A percentile compares a stretch with the other conserved stretches of the same genome.
phyloP scores from a whole-genome alignment of 2,113 vertebrate genomes.

The Caranx melampygus region DNA sequence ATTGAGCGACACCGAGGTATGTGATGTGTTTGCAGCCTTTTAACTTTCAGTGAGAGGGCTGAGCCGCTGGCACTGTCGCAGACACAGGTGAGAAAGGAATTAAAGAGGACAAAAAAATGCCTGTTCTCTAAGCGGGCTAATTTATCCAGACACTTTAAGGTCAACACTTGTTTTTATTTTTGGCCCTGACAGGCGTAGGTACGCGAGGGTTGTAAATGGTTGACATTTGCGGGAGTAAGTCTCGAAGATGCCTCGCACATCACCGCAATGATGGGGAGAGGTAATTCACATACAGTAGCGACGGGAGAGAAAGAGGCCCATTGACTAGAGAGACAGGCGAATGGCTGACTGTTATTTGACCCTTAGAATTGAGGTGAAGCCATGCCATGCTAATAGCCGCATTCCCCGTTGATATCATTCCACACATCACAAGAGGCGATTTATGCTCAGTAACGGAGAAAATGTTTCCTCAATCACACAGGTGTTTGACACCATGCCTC shows the following conservation, averaged over 20 bases:
- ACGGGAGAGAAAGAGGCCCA: conserved; percentile 33
- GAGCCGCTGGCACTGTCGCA: conserved; percentile 12
- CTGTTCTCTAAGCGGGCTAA: conserved; percentile 71
- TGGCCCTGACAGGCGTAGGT: conserved; percentile 61
- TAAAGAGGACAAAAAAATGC: conserved; percentile 61
- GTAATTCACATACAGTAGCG: conserved; percentile 62
- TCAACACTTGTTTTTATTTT: conserved; percentile 64
- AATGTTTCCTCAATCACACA: conserved; percentile 58
- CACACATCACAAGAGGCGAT: conserved; percentile 34
- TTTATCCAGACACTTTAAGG: conserved; percentile 74
- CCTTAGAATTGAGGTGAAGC: conserved; percentile 64
- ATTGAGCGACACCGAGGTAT: conserved; percentile 42
- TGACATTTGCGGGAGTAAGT: conserved; percentile 80
- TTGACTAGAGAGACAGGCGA: conserved; percentile 58
- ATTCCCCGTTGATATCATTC: conserved; percentile 43
- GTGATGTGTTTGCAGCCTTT: conserved; percentile 48
- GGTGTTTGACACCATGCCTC: conserved; percentile 66
- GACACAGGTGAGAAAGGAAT: conserved; percentile 39
- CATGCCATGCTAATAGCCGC: conserved; percentile 60
- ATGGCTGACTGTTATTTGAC: conserved; percentile 60
- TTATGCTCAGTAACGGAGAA: conserved; percentile 57
- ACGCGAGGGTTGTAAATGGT: conserved; percentile 73
- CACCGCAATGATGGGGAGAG: conserved; percentile 49
- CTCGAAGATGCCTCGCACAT: conserved; percentile 56
- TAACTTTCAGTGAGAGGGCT: conserved; percentile 61